These are phyloP conservation scores for Ibycter americanus DNA, from an alignment of 2,797 vertebrate genomes.

Conservation along the genomic window DNA sequence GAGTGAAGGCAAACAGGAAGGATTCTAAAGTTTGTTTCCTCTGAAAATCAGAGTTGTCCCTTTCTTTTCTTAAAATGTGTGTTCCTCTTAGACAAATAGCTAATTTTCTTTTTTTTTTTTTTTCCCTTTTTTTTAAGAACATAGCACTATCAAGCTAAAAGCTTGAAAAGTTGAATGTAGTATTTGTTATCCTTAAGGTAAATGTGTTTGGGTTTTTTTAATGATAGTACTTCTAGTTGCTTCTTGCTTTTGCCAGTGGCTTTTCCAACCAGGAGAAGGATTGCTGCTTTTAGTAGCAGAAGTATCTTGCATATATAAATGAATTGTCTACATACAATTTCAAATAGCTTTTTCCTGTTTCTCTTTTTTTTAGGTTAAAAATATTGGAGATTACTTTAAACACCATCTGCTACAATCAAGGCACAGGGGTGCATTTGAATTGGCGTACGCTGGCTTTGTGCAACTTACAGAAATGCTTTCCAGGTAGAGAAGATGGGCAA, in stretches of 20 bases:
- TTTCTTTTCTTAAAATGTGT: not conserved
- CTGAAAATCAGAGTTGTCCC: not conserved
- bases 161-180: not conserved
- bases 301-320: not conserved
- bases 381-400: slow-evolving; percentile 92
- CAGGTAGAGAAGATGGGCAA: slow-evolving; percentile 81
- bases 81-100: not conserved
- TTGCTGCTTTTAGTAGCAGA: not conserved
- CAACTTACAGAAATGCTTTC: slow-evolving; percentile 91
- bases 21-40: not conserved
- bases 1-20: not conserved
- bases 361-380: slow-evolving; percentile 83
- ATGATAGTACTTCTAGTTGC: not conserved
- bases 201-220: not conserved
- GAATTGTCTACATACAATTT: not conserved
- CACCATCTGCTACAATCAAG: slow-evolving; percentile 94
- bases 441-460: slow-evolving; percentile 95
- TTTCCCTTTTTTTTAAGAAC: not conserved
- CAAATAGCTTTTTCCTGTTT: not conserved
- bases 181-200: not conserved
- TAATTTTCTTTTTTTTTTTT: not conserved
- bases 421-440: slow-evolving; percentile 95
- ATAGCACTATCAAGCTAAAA: not conserved
- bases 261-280: not conserved
- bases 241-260: not conserved